Conservation (phyloP, 2,797 vertebrate species). For the Neosalanx taihuensis region DNA sequence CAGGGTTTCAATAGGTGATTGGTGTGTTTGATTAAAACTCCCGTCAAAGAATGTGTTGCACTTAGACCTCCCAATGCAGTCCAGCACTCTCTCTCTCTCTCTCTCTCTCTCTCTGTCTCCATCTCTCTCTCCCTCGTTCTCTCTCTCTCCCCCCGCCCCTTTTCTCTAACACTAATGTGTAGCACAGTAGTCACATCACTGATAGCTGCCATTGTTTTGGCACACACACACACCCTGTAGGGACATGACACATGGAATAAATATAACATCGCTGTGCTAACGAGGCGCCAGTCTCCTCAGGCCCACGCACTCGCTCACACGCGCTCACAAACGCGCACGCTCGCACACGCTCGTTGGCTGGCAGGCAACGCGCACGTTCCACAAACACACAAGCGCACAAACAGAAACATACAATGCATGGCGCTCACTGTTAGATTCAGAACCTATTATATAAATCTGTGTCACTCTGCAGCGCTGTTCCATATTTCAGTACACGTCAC, state of each 20-base stretch:
- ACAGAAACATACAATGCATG: too few species aligned
- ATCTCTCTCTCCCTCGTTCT: neutral
- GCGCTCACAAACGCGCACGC: neutral
- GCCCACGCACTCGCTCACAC: neutral
- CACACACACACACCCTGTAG: conserved; percentile 5
- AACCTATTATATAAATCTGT: too few species aligned
- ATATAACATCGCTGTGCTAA: conserved; percentile 14
- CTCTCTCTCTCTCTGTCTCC: neutral
- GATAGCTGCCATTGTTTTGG: neutral
- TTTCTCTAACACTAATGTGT: neutral
- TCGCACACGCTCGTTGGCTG: neutral
- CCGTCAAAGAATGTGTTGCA: too few species aligned
- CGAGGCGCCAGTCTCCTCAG: neutral
- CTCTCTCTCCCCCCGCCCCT: neutral
- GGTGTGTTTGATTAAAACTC: too few species aligned
- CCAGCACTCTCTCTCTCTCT: neutral
- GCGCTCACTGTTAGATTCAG: too few species aligned
- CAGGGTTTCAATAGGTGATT: too few species aligned
- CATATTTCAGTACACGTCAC: too few species aligned
- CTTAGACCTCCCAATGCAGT: neutral
- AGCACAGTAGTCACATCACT: neutral
- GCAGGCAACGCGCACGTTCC: neutral
- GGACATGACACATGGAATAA: neutral
- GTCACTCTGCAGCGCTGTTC: too few species aligned
- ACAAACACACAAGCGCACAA: too few species aligned